phyloP scores from a whole-genome alignment of 2,113 vertebrate genomes.

The Grus americana region DNA sequence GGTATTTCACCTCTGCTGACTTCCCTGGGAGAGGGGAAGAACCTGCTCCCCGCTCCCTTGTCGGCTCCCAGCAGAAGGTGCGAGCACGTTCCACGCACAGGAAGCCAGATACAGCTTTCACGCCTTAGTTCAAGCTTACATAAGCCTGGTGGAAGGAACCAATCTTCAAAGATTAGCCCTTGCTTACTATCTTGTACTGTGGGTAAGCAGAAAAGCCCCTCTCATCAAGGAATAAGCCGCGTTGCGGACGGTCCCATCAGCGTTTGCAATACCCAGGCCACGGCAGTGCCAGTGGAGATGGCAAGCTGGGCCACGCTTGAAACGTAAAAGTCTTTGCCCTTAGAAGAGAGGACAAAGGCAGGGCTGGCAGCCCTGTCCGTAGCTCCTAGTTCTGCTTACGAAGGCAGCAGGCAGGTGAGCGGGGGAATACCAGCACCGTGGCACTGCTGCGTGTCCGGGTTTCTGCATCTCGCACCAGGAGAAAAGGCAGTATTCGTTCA shows the following conservation, averaged over 20 bases:
- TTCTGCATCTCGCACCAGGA: rapidly evolving
- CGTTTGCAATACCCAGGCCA: background rate
- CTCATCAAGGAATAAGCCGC: background rate
- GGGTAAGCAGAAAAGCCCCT: background rate
- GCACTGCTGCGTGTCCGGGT: rapidly evolving
- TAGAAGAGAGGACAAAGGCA: background rate
- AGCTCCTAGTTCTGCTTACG: background rate
- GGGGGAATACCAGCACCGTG: rapidly evolving
- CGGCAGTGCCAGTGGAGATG: rapidly evolving
- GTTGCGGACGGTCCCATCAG: background rate
- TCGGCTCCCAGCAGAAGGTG: background rate
- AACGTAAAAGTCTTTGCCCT: background rate
- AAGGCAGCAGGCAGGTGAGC: rapidly evolving
- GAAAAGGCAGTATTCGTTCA: background rate
- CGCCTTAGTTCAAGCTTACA: background rate
- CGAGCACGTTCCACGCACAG: rapidly evolving
- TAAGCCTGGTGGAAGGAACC: background rate
- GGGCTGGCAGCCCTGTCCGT: background rate
- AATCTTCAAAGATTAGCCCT: background rate
- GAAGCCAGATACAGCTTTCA: background rate
- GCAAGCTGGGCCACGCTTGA: background rate
- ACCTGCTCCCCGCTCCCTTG: background rate
- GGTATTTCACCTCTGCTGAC: background rate
- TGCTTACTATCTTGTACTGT: rapidly evolving
- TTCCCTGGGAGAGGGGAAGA: background rate